Evolutionary conservation across 1,140 invertebrate species (phyloP).

Genomic region (Tetraneura akinire): DNA sequence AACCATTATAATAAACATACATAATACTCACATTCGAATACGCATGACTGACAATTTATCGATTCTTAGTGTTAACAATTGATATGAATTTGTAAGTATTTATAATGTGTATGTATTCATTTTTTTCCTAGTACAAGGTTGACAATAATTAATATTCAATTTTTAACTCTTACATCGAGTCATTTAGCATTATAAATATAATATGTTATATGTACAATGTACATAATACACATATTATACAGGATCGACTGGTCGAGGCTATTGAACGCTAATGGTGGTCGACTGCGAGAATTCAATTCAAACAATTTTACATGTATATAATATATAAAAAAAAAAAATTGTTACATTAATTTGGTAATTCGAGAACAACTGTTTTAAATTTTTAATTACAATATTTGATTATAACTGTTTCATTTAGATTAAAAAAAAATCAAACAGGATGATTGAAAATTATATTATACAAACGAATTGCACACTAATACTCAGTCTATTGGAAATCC

Average conservation of each 20-base stretch:
- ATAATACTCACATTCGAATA: background rate
- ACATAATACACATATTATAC: too few relatives aligned
- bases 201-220: too few relatives aligned
- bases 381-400: background rate
- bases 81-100: slow-evolving; percentile 13
- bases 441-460: background rate
- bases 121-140: slow-evolving; percentile 32
- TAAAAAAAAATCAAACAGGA: background rate
- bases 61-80: slow-evolving; percentile 11
- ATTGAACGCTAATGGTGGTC: slow-evolving; percentile 6
- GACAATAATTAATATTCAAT: slow-evolving; percentile 19
- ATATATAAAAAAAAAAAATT: too few relatives aligned
- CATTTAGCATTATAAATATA: slow-evolving; percentile 1
- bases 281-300: background rate
- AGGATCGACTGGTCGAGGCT: background rate
- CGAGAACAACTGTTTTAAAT: too few relatives aligned
- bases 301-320: background rate
- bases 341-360: too few relatives aligned
- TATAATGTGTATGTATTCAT: slow-evolving; percentile 23
- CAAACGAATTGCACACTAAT: background rate
- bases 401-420: too few relatives aligned
- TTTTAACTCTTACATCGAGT: background rate
- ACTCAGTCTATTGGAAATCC: background rate
- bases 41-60: slow-evolving; percentile 26
- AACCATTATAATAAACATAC: too few relatives aligned